Percentiles rank a stretch among this genome's conserved stretches.
phyloP scores from a whole-genome alignment of 2,113 vertebrate genomes.

The Phalacrocorax pelagicus region DNA sequence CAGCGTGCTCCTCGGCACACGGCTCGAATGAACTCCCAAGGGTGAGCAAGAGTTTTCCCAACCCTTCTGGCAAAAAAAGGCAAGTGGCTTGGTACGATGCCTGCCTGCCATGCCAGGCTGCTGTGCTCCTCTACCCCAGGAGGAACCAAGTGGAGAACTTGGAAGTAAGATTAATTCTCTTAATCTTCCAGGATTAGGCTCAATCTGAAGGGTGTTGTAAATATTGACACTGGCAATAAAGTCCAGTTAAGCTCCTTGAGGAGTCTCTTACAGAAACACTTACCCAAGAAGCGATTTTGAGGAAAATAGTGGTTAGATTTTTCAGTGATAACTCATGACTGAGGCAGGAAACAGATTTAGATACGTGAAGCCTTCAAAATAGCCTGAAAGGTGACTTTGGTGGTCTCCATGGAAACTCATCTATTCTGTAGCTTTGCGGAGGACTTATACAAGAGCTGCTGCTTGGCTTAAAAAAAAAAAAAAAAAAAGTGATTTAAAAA shows the following conservation, averaged over 20 bases:
- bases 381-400: not conserved
- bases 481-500: not conserved
- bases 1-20: not conserved
- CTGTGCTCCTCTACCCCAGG: not conserved
- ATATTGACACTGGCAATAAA: not conserved
- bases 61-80: not conserved
- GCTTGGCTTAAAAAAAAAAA: not conserved
- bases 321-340: not conserved
- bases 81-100: not conserved
- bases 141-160: not conserved
- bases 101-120: not conserved
- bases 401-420: slow-evolving; percentile 54
- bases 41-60: not conserved
- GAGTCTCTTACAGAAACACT: not conserved
- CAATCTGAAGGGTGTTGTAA: not conserved
- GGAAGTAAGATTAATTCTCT: not conserved
- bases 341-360: slow-evolving; percentile 26
- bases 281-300: not conserved
- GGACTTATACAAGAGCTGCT: not conserved
- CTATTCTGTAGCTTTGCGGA: not conserved
- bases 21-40: not conserved
- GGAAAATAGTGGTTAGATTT: not conserved
- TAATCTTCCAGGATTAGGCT: not conserved
- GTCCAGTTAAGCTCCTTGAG: not conserved
- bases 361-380: not conserved